These are phyloP conservation scores for Scopus umbretta DNA, from an alignment of 2,113 vertebrate genomes.

Conservation along the genomic window DNA sequence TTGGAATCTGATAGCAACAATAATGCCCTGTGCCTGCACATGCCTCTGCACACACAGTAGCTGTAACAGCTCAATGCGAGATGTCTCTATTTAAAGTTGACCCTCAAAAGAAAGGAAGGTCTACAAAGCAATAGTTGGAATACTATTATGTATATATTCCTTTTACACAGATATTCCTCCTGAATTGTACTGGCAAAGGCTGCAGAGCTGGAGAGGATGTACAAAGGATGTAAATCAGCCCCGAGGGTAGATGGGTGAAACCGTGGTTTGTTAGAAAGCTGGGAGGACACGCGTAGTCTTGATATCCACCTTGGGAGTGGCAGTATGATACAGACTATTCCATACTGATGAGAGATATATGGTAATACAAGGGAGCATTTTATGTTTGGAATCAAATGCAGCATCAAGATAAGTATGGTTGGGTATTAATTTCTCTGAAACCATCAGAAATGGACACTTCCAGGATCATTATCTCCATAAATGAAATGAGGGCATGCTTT, in stretches of 20 bases:
- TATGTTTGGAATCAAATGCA: neutral
- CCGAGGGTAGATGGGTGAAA: neutral
- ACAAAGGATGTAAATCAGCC: neutral
- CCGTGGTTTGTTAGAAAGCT: neutral
- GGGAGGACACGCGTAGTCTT: neutral
- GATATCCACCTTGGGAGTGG: neutral
- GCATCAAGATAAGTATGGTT: neutral
- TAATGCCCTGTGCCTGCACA: neutral
- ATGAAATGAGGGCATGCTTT: neutral
- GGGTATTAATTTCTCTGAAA: neutral
- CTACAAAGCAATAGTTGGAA: neutral
- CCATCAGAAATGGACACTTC: neutral
- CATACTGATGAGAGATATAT: fast-evolving
- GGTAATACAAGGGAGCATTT: neutral
- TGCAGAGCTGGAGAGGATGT: neutral
- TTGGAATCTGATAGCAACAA: neutral
- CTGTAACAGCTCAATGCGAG: neutral
- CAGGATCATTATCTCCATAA: neutral
- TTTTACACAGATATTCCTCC: neutral
- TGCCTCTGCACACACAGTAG: neutral
- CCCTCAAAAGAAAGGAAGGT: neutral
- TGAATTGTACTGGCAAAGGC: neutral
- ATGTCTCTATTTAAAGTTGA: neutral
- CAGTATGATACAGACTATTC: neutral
- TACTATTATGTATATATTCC: neutral